Evolutionary conservation across 2,797 vertebrate genomes (phyloP), one percentile per base, ranked within the genome.

Genomic region (Falco novaeseelandiae): DNA sequence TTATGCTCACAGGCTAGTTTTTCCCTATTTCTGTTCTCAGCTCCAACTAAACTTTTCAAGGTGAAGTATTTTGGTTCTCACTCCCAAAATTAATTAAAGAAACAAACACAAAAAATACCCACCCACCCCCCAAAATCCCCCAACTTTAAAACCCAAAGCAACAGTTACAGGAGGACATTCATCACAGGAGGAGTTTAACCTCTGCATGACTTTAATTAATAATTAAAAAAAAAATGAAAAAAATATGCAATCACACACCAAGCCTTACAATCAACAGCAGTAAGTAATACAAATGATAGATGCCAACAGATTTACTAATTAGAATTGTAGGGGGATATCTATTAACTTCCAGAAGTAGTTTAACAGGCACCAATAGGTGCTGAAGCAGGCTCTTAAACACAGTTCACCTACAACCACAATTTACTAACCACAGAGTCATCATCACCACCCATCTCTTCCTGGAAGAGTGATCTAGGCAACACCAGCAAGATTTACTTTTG

Each of bases 101-200:
- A 10, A 6, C 26, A 30, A 52, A 25, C 5, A 59, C 70, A 32
- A 66, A 32, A 83, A 49, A 57, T 14, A 5, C 2, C 9, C 38
- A 40, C 38, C 25, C 4, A 40, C 63, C 7, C 3, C 0, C 1
- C 12, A 16, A 76, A 36, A 22, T 12, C 12, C 13, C 23, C 5
- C 2, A 36, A 48, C 23, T 57, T 69, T 16, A 38, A 81, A 83
- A 88, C 34, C 5, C 10, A 63, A 65, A 78, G 13, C 4, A 14
- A 65, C 14, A 44, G 9, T 52, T 77, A 52, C 27, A 63, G 7
- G 9, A 88, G 6, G 30, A 80, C 1, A 23, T 8, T 62, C 9
- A 85, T 40, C 25, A 61, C 8, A 14, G 22, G 15, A 62, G 25
- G 6, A 32, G 36, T 51, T 78, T 58, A 69, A 83, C 15, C 38